Base-by-base conservation (phyloP, 2,113 vertebrate genomes). In the Laticauda colubrina region DNA sequence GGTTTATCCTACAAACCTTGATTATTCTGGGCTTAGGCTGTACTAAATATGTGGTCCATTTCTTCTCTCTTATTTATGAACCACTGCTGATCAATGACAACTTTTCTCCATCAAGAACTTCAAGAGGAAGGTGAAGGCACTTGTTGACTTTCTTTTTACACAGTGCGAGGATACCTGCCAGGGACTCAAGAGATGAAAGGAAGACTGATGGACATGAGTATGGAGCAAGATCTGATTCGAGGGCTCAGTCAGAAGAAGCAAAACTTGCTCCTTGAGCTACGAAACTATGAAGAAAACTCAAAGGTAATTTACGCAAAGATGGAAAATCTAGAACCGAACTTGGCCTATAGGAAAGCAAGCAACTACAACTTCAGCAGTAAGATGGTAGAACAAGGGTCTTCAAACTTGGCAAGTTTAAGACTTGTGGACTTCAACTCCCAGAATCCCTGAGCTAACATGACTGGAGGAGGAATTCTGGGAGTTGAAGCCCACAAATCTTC, bases 181-280 rank as follows among this genome's bases (percentile, higher is more conserved):
- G 98, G 98, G 94, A 97, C 97, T 18, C 98, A 98, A 75, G 99
- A 99, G 87, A 97, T 98, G 94, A 98, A 98, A 93, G 99, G 99
- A 81, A 99, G 97, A 94, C 97, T 99, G 2, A 98, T 99, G 98
- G 99, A 99, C 95, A 96, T 97, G 24, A 98, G 97, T 4, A 96
- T 97, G 51, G 99, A 99, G 92, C 99, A 99, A 97, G 99, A 99
- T 94, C 97, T 98, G 3, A 97, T 99, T 95, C 97, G 99, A 95
- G 99, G 99, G 93, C 98, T 99, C 92, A 99, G 98, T 96, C 99
- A 99, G 88, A 98, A 99, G 91, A 98, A 98, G 95, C 99, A 99
- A 96, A 99, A 98, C 92, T 97, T 99, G 51, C 94, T 99, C 94
- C 97, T 99, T 81, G 99, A 99, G 94, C 97, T 99, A 34, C 98